Conservation (phyloP, 2,888 invertebrate genomes). For the Cylloceria caligata region DNA sequence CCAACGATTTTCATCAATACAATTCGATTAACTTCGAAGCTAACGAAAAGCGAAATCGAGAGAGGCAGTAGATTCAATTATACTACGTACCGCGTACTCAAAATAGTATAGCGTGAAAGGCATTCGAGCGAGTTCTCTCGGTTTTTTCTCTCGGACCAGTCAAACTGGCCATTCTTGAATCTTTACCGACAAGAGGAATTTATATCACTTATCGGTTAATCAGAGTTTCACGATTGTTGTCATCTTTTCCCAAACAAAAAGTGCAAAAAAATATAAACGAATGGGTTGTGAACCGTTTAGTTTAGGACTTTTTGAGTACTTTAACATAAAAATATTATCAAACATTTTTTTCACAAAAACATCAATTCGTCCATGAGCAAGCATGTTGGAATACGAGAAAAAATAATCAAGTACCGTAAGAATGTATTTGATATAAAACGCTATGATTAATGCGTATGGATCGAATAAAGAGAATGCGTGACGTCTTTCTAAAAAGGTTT, state of each 20-base stretch:
- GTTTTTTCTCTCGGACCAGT: conserved; percentile 1
- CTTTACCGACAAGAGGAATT: background rate
- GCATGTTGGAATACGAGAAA: too few species aligned
- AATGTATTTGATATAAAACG: too few species aligned
- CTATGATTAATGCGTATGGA: too few species aligned
- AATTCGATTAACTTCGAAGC: conserved; percentile 57
- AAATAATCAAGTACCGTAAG: too few species aligned
- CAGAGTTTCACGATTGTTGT: background rate
- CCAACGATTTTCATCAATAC: conserved; percentile 61
- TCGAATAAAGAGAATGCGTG: too few species aligned
- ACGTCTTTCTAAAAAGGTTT: too few species aligned
- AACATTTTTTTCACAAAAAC: too few species aligned
- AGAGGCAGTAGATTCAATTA: conserved; percentile 49
- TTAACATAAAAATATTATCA: too few species aligned
- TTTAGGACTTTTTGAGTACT: too few species aligned
- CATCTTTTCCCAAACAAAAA: background rate
- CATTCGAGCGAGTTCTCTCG: background rate
- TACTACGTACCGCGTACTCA: background rate
- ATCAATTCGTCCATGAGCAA: too few species aligned
- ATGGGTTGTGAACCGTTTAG: too few species aligned
- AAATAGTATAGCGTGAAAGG: background rate
- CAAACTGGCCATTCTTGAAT: conserved; percentile 6
- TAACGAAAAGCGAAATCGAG: conserved; percentile 26
- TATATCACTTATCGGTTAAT: background rate
- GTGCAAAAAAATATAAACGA: background rate